Conservation (phyloP, 1,140 invertebrate genomes). For the Polypedilum vanderplanki region DNA sequence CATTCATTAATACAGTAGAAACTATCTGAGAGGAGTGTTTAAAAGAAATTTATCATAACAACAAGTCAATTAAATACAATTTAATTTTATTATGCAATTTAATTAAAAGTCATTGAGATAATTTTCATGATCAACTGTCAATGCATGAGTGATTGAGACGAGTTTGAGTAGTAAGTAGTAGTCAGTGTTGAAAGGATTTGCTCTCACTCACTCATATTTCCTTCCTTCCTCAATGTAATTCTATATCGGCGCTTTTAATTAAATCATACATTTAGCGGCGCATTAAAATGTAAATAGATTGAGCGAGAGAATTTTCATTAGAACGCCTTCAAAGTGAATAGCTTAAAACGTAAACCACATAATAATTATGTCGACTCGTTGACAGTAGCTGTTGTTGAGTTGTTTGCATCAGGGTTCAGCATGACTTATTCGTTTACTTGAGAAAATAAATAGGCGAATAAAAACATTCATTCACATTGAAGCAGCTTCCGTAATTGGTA, state of each 20-base stretch:
- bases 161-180: too few species aligned
- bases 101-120: neutral
- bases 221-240: neutral
- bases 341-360: neutral
- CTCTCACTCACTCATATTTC: neutral
- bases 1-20: neutral
- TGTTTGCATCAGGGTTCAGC: neutral
- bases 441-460: too few species aligned
- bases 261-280: neutral
- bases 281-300: slow-evolving; percentile 19
- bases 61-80: neutral
- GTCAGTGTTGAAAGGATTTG: neutral
- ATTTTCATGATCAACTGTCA: neutral
- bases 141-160: neutral
- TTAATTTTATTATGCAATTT: neutral
- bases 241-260: neutral
- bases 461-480: too few species aligned
- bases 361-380: neutral
- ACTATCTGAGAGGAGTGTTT: neutral
- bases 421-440: neutral
- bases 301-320: neutral
- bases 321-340: neutral
- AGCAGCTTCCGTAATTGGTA: too few species aligned
- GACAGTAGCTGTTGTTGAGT: too few species aligned
- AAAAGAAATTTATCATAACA: neutral